Evolutionary conservation across 2,113 vertebrate species (phyloP), one percentile per base, ranked within the genome.

Genomic region (Tauraco erythrolophus): DNA sequence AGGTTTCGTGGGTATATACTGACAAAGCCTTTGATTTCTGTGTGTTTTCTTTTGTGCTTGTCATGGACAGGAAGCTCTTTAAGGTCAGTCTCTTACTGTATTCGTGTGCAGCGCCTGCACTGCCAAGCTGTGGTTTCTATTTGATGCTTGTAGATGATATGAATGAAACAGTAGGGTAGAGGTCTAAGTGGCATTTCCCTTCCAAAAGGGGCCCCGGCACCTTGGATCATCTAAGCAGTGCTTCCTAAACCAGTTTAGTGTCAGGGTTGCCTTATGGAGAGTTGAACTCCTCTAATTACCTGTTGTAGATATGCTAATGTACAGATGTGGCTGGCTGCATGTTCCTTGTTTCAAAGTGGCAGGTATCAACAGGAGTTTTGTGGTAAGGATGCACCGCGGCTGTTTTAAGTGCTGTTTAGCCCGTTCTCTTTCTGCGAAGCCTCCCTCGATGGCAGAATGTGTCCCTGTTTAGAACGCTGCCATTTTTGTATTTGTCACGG

Each of bases 231-330:
- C 19, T 24, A 15, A 70, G 82, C n/a, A 56, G 27, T 45, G 43
- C n/a, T 46, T 86, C 37, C 46, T 41, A 37, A 28, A 19, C 9
- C 10, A 16, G 41, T 10, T 43, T 8, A 11, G 45, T 51, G 71
- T 43, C 28, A 10, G 46, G 30, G 30, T 14, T 69, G 45, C 0
- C 0, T 51, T 84, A 14, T 4, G 58, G 58, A 50, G 24, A 41
- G 65, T 27, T 64, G 53, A 82, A 46, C 58, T 65, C 23, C 45
- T 68, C 4, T 50, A 22, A 15, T 37, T 48, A n/a, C 19, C 37
- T 0, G 0, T 1, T 60, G 50, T 17, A 46, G 50, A 12, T n/a
- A 30, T 11, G 28, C 14, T 35, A 6, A 11, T 6, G 23, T 10
- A 9, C 53, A 82, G 41, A 14, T 43, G 53, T 1, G 3, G 16